A percentile compares a stretch with the other conserved stretches of the same genome.
phyloP scores from a whole-genome alignment of 2,888 invertebrate genomes.

The Ormia ochracea region DNA sequence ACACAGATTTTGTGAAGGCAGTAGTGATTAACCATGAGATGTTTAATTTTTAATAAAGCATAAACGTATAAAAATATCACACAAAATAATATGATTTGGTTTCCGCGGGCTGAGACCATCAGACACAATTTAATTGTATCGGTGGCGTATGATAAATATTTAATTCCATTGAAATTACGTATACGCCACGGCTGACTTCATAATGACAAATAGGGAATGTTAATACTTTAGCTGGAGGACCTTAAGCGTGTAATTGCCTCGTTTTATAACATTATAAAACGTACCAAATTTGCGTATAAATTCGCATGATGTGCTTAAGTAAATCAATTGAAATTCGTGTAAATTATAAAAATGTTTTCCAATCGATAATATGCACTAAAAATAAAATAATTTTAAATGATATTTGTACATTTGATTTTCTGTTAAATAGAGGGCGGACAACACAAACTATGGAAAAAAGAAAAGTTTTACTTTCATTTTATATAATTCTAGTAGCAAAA shows the following conservation, averaged over 20 bases:
- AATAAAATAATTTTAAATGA: background rate
- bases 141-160: constrained; percentile 7
- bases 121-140: no score
- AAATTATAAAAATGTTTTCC: background rate
- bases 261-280: no score
- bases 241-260: no score
- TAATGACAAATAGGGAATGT: no score
- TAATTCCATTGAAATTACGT: background rate
- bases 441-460: constrained; percentile 54
- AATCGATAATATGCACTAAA: background rate
- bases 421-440: constrained; percentile 58
- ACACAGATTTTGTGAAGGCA: no score
- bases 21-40: no score
- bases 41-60: no score
- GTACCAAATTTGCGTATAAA: background rate
- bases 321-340: background rate
- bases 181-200: background rate
- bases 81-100: no score
- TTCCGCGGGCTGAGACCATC: no score
- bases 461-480: constrained; percentile 27
- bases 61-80: no score
- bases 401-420: background rate
- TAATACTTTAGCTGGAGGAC: no score
- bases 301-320: background rate
- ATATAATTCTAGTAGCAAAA: constrained; percentile 3